Evolutionary conservation across 2,888 invertebrate species (phyloP).

Genomic region (Ormyrus nitidulus): DNA sequence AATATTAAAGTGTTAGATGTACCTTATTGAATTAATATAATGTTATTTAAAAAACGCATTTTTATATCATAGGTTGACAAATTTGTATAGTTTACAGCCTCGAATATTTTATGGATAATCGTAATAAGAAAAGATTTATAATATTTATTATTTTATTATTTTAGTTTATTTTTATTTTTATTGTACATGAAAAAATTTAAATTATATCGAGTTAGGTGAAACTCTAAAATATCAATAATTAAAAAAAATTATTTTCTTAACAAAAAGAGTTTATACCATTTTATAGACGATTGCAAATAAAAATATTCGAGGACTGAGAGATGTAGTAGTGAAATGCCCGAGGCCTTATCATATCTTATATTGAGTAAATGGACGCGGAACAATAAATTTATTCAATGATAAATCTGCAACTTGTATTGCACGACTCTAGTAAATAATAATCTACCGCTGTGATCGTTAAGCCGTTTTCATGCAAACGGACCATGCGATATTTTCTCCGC

Average conservation of each 20-base stretch:
- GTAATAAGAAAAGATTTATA: constrained; percentile 1
- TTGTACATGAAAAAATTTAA: constrained; percentile 1
- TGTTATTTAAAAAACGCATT: constrained; percentile 66
- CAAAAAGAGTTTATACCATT: constrained; percentile 13
- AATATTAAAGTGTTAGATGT: constrained; percentile 62
- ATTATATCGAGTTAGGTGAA: constrained; percentile 1
- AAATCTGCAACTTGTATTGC: constrained; percentile 55
- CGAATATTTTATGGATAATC: constrained; percentile 65
- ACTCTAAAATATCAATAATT: constrained; percentile 31
- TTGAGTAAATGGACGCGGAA: constrained; percentile 66
- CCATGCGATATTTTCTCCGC: constrained; percentile 59
- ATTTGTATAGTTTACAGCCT: constrained; percentile 65
- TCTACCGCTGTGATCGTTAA: constrained; percentile 66
- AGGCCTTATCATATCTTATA: constrained; percentile 72
- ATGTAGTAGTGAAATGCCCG: constrained; percentile 69
- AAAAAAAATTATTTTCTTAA: constrained; percentile 34
- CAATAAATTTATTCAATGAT: constrained; percentile 64
- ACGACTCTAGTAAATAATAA: constrained; percentile 56
- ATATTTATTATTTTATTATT: background rate
- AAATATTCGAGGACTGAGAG: constrained; percentile 67
- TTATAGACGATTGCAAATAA: constrained; percentile 43
- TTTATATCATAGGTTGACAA: constrained; percentile 68
- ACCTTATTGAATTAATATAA: constrained; percentile 65
- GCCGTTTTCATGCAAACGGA: constrained; percentile 60
- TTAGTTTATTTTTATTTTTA: constrained; percentile 3